Conservation (phyloP, 2,888 invertebrate species). For the Caenorhabditis parvicauda region DNA sequence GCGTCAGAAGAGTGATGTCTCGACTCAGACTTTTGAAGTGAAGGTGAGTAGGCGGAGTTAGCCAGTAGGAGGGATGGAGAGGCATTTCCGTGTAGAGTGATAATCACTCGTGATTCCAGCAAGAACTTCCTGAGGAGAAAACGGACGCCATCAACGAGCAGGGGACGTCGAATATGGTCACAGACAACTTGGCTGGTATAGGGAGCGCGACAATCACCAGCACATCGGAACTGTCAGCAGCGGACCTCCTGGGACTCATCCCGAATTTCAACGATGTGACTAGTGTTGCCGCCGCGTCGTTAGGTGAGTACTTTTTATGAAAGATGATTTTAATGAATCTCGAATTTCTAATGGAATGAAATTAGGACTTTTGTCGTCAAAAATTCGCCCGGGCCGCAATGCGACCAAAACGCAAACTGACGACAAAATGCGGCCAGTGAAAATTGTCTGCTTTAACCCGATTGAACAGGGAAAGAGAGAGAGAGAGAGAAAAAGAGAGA, state of each 20-base stretch:
- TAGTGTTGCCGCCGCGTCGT: constrained; percentile 2
- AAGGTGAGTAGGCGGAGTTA: no score
- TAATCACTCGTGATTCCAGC: no score
- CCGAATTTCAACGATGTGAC: constrained; percentile 15
- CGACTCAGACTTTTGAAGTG: constrained; percentile 13
- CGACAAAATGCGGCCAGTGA: no score
- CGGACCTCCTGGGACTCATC: constrained; percentile 14
- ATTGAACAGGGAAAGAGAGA: neutral
- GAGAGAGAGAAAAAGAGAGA: neutral
- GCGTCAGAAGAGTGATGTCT: constrained; percentile 15
- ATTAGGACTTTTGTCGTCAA: neutral
- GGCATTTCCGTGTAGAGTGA: no score
- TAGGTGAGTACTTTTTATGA: constrained; percentile 2
- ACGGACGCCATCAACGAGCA: constrained; percentile 13
- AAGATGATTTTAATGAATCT: neutral
- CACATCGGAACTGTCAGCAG: constrained; percentile 4
- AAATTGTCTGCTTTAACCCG: neutral
- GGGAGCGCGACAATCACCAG: neutral
- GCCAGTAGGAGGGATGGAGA: no score
- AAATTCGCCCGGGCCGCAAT: neutral
- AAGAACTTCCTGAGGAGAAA: no score
- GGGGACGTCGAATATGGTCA: neutral
- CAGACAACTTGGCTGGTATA: constrained; percentile 11
- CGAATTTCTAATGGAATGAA: neutral
- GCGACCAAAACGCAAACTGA: no score